These are phyloP conservation scores for Drosophila persimilis DNA, from an alignment of 1,140 invertebrate genomes.

Conservation along the genomic window DNA sequence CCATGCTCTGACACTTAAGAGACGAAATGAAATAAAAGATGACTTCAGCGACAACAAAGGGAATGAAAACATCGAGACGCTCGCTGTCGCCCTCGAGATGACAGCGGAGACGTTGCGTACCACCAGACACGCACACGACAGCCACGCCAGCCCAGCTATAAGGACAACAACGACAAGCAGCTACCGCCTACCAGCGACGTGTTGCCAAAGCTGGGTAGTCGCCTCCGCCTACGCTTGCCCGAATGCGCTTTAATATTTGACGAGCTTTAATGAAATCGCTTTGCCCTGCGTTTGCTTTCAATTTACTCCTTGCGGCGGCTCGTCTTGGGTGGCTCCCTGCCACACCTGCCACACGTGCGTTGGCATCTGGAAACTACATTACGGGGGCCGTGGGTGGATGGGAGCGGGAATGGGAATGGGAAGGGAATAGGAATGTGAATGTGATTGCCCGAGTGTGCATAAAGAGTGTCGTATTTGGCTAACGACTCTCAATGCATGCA, in stretches of 20 bases:
- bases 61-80: constrained; percentile 42
- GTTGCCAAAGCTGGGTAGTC: not conserved
- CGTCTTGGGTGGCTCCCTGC: not conserved
- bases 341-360: constrained; percentile 10
- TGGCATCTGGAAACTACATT: constrained; percentile 31
- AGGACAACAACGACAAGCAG: constrained; percentile 23
- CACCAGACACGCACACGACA: constrained; percentile 24
- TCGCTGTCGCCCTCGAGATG: constrained; percentile 23
- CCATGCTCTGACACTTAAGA: constrained; percentile 75
- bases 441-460: constrained; percentile 42
- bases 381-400: constrained; percentile 5
- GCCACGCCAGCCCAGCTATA: constrained; percentile 8
- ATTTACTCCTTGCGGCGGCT: constrained; percentile 50
- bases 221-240: too few relatives aligned
- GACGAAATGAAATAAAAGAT: constrained; percentile 74
- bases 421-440: constrained; percentile 6
- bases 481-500: constrained; percentile 47
- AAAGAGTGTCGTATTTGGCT: constrained; percentile 49
- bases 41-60: constrained; percentile 60
- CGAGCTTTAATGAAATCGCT: constrained; percentile 76
- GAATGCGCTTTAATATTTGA: constrained; percentile 75
- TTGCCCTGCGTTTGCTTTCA: constrained; percentile 68
- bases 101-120: constrained; percentile 47
- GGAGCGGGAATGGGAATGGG: constrained; percentile 7
- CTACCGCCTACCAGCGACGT: constrained; percentile 4